Conservation (phyloP, 92 coral and sea anemone genomes). For the Hydrozoanthus gracilis region DNA sequence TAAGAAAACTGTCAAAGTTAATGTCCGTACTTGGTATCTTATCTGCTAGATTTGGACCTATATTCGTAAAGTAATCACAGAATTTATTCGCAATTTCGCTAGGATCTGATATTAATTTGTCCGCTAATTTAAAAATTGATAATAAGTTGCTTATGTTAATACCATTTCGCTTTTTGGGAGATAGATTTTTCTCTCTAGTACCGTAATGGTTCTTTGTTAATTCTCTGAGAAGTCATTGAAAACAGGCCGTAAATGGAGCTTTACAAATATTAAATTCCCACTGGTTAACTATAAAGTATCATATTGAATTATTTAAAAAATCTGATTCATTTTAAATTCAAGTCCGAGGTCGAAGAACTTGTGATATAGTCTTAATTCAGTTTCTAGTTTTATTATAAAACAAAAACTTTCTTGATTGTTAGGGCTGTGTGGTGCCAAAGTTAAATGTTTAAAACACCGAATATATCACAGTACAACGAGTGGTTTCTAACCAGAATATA, state of each 20-base stretch:
- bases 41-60: too few relatives aligned
- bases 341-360: conserved; percentile 19
- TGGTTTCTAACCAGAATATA: conserved; percentile 38
- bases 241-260: conserved; percentile 29
- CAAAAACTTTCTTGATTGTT: conserved; percentile 29
- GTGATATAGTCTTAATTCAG: conserved; percentile 21
- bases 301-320: conserved; percentile 23
- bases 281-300: conserved; percentile 5
- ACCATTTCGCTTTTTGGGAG: too few relatives aligned
- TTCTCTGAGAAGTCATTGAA: conserved; percentile 39
- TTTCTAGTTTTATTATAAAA: background rate
- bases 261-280: conserved; percentile 26
- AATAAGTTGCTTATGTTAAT: too few relatives aligned
- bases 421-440: conserved; percentile 22
- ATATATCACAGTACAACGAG: conserved; percentile 20
- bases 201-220: conserved; percentile 23
- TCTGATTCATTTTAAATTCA: conserved; percentile 5
- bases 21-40: too few relatives aligned
- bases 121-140: too few relatives aligned
- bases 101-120: too few relatives aligned
- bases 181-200: too few relatives aligned
- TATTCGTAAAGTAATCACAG: too few relatives aligned
- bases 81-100: too few relatives aligned
- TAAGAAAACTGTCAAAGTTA: too few relatives aligned
- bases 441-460: conserved; percentile 31